Evolutionary conservation across 2,113 vertebrate genomes (phyloP), one percentile per base, ranked within the genome.

Genomic region (Asarcornis scutulata): DNA sequence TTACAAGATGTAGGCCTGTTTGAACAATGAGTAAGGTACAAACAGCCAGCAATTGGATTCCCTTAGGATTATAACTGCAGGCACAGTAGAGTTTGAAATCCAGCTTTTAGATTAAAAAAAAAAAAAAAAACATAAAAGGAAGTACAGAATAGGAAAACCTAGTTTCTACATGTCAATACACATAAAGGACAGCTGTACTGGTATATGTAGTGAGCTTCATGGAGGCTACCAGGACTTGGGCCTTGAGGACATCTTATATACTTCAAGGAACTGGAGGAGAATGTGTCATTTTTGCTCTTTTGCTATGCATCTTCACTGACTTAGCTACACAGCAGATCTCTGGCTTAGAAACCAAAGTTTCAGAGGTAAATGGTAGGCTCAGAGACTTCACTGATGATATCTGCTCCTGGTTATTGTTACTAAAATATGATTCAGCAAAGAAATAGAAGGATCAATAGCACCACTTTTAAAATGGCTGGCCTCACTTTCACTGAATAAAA

Each of bases 71-170:
- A 18, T 46, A 84, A 46, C 58, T 73, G 58, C 72, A 66, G 36
- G 83, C 92, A 91, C 88, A 67, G 74, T 42, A 87, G 83, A 50
- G 48, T 66, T 89, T 92, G 71, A 86, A 91, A 91, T 42, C 34
- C 71, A 64, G 56, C 73, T 46, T 92, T 48, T 83, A 68, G 76
- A 63, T 78, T 3, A 53, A 69, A 68, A 72, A 53, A 52, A 63
- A 75, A 63, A 75, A 36, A 67, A 18, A 34, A 88, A 96, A 86
- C 80, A 58, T 88, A 90, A 94, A 94, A 86, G 38, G 36, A 88
- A 86, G 42, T 81, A 53, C 86, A 94, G 60, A 90, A 55, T 32
- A 88, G 38, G 64, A n/a, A 86, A 86, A 78, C 81, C 68, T 59
- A 56, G 44, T 53, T 77, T 63, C 53, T 73, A 64, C 86, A 68